A percentile compares a stretch with the other conserved stretches of the same genome.
Conservation (phyloP, 2,797 vertebrate genomes). For the Adelosebastes latens region DNA sequence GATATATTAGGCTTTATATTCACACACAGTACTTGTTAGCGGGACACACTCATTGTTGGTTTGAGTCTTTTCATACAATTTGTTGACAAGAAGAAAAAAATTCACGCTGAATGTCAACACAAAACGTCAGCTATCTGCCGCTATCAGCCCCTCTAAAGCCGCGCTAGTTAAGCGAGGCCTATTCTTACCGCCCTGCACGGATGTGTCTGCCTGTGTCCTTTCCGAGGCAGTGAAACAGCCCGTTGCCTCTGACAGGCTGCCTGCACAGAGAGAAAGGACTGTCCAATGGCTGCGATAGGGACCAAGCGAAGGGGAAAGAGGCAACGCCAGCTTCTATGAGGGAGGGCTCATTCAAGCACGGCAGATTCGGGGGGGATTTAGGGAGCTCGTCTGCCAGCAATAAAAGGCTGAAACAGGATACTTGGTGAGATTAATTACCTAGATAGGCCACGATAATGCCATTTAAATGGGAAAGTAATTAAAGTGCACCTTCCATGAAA, state of each 20-base stretch:
- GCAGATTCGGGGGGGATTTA: constrained; percentile 92
- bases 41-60: not conserved
- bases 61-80: not conserved
- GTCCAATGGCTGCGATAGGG: constrained; percentile 56
- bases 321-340: constrained; percentile 83
- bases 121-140: not conserved
- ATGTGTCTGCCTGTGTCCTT: constrained; percentile 46
- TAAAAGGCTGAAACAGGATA: constrained; percentile 99
- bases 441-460: constrained; percentile 97
- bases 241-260: constrained; percentile 60
- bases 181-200: constrained; percentile 24
- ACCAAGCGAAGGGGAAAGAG: constrained; percentile 64
- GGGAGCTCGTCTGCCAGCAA: constrained; percentile 93
- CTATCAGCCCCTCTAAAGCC: constrained; percentile 8
- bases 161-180: not conserved
- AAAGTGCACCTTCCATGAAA: constrained; percentile 99
- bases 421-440: constrained; percentile 99
- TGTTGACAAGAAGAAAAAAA: constrained; percentile 4
- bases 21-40: not conserved
- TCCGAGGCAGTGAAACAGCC: constrained; percentile 50
- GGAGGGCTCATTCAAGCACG: constrained; percentile 88
- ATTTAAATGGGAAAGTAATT: constrained; percentile 99
- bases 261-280: constrained; percentile 64
- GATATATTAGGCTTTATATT: not conserved
- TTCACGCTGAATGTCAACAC: constrained; percentile 7